Evolutionary conservation across 2,888 invertebrate genomes (phyloP), one percentile per base, ranked within the genome.

Genomic region (Urechis unicinctus): DNA sequence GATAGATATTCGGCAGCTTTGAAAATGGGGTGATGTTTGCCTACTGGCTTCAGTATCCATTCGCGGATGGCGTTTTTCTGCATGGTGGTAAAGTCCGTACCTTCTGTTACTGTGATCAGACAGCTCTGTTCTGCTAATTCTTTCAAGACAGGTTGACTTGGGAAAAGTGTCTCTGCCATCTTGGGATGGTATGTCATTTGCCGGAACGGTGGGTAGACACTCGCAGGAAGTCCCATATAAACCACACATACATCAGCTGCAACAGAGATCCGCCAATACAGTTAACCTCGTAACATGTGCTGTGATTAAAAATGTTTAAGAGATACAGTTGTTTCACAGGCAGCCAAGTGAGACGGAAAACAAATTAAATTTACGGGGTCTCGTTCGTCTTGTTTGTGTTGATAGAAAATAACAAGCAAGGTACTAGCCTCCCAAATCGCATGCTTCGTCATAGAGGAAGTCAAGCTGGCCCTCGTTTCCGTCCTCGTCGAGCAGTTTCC

Each of bases 391-490:
- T n/a, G n/a, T n/a, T n/a, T n/a, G n/a, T n/a, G n/a, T n/a, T n/a
- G n/a, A n/a, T n/a, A n/a, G n/a, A n/a, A n/a, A n/a, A n/a, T n/a
- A n/a, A n/a, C n/a, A n/a, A n/a, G n/a, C n/a, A n/a, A n/a, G n/a
- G n/a, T 5, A n/a, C 46, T 45, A 24, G 61, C 62, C 61, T 48
- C 61, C 61, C 13, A 54, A 42, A 1, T 59, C 55, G 30, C 43
- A 42, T 42, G 48, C 62, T 46, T 59, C 57, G 29, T 62, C 62
- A 28, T 62, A 62, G 25, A 62, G 24, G 21, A 31, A 21, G 45
- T 62, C 62, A 26, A 62, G 56, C 31, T 59, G 59, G 0, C 62
- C 62, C 36, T 55, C 46, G 42, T 61, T 51, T 2, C 56, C 61
- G 2, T 42, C 54, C 1, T 53, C 60, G n/a, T 60, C 57, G 6